Evolutionary conservation across 1,140 invertebrate species (phyloP).

Genomic region (Ceratitis capitata): DNA sequence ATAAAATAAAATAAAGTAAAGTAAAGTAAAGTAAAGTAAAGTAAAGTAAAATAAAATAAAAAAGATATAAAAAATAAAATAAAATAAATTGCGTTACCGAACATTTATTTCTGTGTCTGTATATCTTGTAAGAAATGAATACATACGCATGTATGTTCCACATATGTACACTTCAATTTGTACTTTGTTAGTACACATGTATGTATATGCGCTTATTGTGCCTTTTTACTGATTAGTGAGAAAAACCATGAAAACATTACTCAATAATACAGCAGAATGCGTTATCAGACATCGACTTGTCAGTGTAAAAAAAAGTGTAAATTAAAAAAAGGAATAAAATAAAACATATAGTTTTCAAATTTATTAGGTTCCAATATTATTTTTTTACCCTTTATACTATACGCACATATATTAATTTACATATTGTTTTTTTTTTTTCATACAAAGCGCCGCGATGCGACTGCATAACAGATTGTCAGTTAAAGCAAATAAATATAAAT

Average conservation of each 20-base stretch:
- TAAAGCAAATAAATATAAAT: background rate
- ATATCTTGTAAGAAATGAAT: too few species aligned
- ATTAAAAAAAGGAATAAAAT: too few species aligned
- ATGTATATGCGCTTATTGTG: background rate
- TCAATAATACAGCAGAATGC: background rate
- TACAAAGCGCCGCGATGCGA: too few species aligned
- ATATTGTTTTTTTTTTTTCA: background rate
- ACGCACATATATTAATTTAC: background rate
- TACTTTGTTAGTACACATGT: too few species aligned
- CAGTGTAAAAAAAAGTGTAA: background rate
- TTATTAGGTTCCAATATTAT: background rate
- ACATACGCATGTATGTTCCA: too few species aligned
- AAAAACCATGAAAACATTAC: slow-evolving; percentile 12
- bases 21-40: too few species aligned
- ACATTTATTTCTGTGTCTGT: too few species aligned
- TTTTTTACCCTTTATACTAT: background rate
- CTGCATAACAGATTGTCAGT: background rate
- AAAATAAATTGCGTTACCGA: too few species aligned
- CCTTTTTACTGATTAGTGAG: background rate
- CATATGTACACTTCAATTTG: too few species aligned
- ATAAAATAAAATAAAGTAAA: too few species aligned
- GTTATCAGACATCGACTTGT: background rate
- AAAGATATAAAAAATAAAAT: too few species aligned
- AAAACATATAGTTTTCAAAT: background rate
- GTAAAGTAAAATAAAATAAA: too few species aligned